Evolutionary conservation across 2,113 vertebrate genomes (phyloP).

Genomic region (Bothrops jararaca): DNA sequence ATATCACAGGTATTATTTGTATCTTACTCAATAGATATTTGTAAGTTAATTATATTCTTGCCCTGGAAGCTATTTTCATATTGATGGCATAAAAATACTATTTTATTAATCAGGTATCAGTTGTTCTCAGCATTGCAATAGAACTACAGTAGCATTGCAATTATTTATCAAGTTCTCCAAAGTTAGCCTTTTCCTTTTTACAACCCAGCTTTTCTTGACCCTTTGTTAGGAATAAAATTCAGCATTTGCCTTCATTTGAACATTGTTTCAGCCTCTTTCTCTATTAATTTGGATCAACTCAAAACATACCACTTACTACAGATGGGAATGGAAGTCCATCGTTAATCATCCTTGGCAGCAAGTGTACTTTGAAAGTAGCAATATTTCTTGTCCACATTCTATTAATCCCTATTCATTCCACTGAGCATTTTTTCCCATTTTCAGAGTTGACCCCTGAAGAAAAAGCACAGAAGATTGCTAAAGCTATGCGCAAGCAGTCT

Average conservation of each 20-base stretch:
- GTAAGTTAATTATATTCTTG: not conserved
- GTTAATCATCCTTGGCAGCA: not conserved
- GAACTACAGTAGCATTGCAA: not conserved
- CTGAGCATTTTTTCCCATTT: not conserved
- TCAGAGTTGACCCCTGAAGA: conserved; percentile 91
- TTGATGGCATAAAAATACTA: not conserved
- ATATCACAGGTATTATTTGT: not conserved
- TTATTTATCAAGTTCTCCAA: not conserved
- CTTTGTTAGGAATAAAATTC: not conserved
- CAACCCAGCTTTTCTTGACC: not conserved
- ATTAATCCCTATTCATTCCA: not conserved
- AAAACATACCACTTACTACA: not conserved
- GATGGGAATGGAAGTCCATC: not conserved
- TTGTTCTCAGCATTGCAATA: not conserved
- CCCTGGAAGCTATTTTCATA: not conserved
- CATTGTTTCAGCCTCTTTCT: not conserved
- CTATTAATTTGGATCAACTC: not conserved
- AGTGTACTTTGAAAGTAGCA: not conserved
- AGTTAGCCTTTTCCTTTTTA: not conserved
- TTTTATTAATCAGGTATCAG: not conserved
- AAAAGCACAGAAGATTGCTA: conserved; percentile 86
- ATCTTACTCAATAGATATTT: not conserved
- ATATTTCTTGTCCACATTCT: not conserved
- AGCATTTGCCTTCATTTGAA: not conserved
- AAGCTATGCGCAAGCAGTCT: conserved; percentile 93